Percentiles rank a stretch among this genome's conserved stretches.
These are phyloP conservation scores for Phaethon lepturus DNA, from an alignment of 2,113 vertebrate species.

Conservation along the genomic window DNA sequence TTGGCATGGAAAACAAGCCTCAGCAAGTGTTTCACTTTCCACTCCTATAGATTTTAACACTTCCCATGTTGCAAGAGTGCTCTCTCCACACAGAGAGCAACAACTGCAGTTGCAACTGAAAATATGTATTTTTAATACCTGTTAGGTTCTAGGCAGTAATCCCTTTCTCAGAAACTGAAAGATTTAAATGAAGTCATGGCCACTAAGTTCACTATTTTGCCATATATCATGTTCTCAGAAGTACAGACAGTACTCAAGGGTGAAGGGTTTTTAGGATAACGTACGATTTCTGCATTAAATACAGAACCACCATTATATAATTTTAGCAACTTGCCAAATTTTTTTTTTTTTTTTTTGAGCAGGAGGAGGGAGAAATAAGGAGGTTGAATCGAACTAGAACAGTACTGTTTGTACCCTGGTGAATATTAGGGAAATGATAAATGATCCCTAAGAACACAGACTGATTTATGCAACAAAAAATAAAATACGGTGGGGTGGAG, in stretches of 20 bases:
- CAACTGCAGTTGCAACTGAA: conserved; percentile 27
- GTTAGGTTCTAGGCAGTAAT: conserved; percentile 36
- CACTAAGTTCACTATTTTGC: conserved; percentile 2
- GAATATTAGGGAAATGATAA: conserved; percentile 54
- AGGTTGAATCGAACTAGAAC: neutral
- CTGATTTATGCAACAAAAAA: conserved; percentile 48
- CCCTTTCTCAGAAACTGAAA: conserved; percentile 48
- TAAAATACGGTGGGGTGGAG: neutral
- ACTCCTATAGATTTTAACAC: neutral
- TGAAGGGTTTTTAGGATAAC: conserved; percentile 44
- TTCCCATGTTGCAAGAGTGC: neutral
- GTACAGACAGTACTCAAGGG: conserved; percentile 52
- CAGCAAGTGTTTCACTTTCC: neutral
- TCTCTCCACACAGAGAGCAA: neutral
- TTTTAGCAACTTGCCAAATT: conserved; percentile 22
- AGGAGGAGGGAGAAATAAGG: neutral
- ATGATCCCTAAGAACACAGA: conserved; percentile 3
- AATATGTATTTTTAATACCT: neutral
- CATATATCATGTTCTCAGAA: conserved; percentile 45
- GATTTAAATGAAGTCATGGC: conserved; percentile 49
- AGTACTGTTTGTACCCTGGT: conserved; percentile 30
- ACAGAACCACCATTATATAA: conserved; percentile 38
- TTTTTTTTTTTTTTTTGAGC: neutral
- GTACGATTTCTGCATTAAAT: conserved; percentile 41
- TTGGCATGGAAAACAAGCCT: neutral